Evolutionary conservation across 2,113 vertebrate genomes (phyloP).

Genomic region (Anguilla rostrata): DNA sequence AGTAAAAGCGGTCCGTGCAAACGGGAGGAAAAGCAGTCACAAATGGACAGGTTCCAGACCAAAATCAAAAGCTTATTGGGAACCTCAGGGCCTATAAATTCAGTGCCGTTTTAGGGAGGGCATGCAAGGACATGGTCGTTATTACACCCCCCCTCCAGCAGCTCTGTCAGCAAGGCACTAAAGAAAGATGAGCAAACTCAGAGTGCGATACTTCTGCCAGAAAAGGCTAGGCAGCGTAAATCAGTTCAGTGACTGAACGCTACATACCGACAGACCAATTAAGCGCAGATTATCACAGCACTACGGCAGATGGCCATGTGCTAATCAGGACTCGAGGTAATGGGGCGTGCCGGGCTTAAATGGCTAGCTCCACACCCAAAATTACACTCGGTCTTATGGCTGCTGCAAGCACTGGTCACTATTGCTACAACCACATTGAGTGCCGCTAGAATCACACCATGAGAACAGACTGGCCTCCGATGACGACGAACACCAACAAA

Average conservation of each 20-base stretch:
- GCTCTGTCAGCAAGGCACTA: not conserved
- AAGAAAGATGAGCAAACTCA: not conserved
- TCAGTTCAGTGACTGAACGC: not conserved
- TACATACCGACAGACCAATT: not conserved
- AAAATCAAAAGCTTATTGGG: not conserved
- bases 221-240: not conserved
- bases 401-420: not conserved
- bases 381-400: not conserved
- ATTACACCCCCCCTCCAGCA: not conserved
- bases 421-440: not conserved
- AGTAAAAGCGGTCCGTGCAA: too few species aligned
- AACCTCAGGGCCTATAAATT: not conserved
- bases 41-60: not conserved
- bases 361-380: not conserved
- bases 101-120: not conserved
- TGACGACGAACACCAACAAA: not conserved
- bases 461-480: not conserved
- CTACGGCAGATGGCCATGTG: constrained; percentile 11
- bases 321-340: constrained; percentile 11
- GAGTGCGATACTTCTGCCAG: not conserved
- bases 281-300: not conserved
- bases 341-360: not conserved
- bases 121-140: not conserved
- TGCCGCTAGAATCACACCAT: not conserved
- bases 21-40: not conserved